Evolutionary conservation across 2,113 vertebrate species (phyloP).

Genomic region (Dicrurus megarhynchus): DNA sequence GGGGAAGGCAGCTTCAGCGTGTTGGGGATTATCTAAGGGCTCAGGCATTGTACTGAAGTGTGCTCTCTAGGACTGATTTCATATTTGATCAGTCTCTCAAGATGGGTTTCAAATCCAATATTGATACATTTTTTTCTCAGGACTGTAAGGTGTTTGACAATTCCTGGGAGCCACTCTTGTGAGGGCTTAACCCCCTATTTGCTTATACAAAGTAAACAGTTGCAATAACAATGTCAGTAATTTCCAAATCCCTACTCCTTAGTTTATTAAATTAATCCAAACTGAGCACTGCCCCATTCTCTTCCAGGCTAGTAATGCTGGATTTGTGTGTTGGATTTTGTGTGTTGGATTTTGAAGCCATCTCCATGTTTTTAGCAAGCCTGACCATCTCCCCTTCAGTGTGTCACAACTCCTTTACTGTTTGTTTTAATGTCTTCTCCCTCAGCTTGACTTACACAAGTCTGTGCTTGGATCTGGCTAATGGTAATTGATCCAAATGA

Average conservation of each 20-base stretch:
- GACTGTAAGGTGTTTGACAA: background rate
- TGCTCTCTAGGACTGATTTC: background rate
- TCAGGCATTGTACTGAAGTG: background rate
- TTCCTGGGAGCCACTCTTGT: background rate
- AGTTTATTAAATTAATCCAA: background rate
- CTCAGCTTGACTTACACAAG: background rate
- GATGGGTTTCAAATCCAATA: constrained; percentile 6
- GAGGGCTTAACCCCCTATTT: background rate
- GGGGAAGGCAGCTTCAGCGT: background rate
- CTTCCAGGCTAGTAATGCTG: background rate
- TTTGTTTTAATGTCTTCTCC: background rate
- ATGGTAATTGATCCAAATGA: background rate
- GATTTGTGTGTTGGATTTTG: background rate
- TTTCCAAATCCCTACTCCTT: background rate
- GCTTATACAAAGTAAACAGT: background rate
- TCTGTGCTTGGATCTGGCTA: background rate
- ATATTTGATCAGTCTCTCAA: background rate
- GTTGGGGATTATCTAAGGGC: background rate
- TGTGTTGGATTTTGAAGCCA: background rate
- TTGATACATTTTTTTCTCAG: background rate
- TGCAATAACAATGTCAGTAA: background rate
- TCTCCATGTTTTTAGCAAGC: background rate
- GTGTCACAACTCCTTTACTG: background rate
- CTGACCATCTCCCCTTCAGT: background rate
- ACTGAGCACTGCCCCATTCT: background rate